Conservation (phyloP, 2,113 vertebrate species). For the Centropristis striata region DNA sequence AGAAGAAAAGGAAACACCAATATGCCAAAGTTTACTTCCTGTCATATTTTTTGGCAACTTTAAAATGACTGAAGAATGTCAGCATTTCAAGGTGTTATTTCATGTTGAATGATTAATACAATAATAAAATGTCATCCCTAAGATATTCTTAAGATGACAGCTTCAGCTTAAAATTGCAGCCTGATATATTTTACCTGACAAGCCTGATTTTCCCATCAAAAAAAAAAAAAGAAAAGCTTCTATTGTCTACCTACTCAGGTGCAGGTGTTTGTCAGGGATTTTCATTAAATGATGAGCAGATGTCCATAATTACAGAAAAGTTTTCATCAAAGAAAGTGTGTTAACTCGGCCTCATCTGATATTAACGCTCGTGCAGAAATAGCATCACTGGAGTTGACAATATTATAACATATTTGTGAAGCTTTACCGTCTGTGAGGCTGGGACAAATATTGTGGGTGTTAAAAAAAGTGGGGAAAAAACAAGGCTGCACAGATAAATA, state of each 20-base stretch:
- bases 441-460: too few species aligned
- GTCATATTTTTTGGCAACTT: conserved; percentile 40
- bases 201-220: conserved; percentile 49
- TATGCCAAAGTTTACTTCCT: conserved; percentile 24
- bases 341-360: neutral
- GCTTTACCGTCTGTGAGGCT: neutral
- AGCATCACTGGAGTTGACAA: neutral
- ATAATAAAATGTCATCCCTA: conserved; percentile 63
- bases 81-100: conserved; percentile 51
- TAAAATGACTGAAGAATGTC: conserved; percentile 65
- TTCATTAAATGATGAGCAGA: conserved; percentile 35
- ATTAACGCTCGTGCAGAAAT: conserved; percentile 3
- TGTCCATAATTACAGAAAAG: conserved; percentile 11
- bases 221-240: too few species aligned
- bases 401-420: neutral
- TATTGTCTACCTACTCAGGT: conserved; percentile 13
- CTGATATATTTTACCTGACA: conserved; percentile 55
- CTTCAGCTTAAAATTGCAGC: conserved; percentile 53
- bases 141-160: conserved; percentile 59
- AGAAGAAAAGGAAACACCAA: neutral
- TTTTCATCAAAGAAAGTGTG: conserved; percentile 6
- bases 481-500: too few species aligned
- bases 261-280: conserved; percentile 6
- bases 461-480: too few species aligned
- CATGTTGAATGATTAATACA: conserved; percentile 58